Percentiles rank a stretch among this genome's conserved stretches.
Conservation (phyloP, 2,888 invertebrate species). For the Leptopilina drosophilae region DNA sequence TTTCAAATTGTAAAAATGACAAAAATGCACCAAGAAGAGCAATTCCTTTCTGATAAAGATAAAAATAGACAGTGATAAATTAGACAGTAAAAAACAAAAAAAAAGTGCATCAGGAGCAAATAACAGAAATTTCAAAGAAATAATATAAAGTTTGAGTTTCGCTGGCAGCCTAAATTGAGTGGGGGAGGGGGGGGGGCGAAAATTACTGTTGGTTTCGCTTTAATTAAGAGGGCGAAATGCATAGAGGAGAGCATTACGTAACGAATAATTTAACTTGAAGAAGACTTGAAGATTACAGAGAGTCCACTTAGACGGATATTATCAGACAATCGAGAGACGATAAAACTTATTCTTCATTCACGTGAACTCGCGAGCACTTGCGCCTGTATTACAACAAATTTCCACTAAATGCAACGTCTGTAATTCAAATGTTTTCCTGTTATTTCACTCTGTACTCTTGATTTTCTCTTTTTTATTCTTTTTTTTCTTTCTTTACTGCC, state of each 20-base stretch:
- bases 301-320: constrained; percentile 55
- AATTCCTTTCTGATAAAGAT: too few relatives aligned
- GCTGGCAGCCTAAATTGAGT: constrained; percentile 8
- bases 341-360: constrained; percentile 50
- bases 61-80: too few relatives aligned
- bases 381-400: not conserved
- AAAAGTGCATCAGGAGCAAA: not conserved
- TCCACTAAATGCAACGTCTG: too few relatives aligned
- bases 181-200: not conserved
- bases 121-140: not conserved
- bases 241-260: constrained; percentile 48
- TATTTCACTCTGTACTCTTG: constrained; percentile 13
- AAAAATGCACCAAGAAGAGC: too few relatives aligned
- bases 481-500: constrained; percentile 36
- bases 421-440: too few relatives aligned
- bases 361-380: constrained; percentile 49
- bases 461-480: constrained; percentile 9
- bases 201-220: constrained; percentile 44
- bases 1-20: too few relatives aligned
- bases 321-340: constrained; percentile 61
- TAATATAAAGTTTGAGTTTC: constrained; percentile 14
- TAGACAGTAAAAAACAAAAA: too few relatives aligned
- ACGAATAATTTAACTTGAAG: constrained; percentile 52
- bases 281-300: constrained; percentile 51
- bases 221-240: constrained; percentile 57